A percentile compares a stretch with the other conserved stretches of the same genome.
Conservation (phyloP, 2,888 invertebrate species). For the Eucera pruinosa region DNA sequence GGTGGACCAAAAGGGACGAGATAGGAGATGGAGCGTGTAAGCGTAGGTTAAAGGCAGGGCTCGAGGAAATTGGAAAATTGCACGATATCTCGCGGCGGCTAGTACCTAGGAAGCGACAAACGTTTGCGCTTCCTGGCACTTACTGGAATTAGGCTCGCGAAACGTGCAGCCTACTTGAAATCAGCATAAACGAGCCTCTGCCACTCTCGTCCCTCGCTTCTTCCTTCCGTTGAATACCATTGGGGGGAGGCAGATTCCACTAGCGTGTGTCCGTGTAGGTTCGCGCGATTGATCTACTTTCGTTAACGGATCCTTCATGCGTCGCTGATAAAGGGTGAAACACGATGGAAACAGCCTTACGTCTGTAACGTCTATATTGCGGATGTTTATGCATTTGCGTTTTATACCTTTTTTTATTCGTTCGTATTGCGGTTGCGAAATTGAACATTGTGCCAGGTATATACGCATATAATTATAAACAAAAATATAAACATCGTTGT, state of each 20-base stretch:
- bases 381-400: too few species aligned
- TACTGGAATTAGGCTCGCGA: slow-evolving; percentile 56
- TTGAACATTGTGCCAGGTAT: too few species aligned
- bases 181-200: slow-evolving; percentile 12
- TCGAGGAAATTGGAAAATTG: slow-evolving; percentile 21
- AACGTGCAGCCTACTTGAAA: slow-evolving; percentile 14
- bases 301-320: neutral
- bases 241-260: neutral
- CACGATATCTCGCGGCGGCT: neutral
- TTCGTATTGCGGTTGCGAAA: too few species aligned
- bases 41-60: neutral
- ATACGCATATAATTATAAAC: too few species aligned
- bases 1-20: too few species aligned
- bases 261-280: neutral
- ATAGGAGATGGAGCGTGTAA: neutral
- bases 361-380: too few species aligned
- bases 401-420: too few species aligned
- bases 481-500: too few species aligned
- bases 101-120: slow-evolving; percentile 9
- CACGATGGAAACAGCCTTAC: too few species aligned
- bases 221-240: slow-evolving; percentile 1
- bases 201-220: slow-evolving; percentile 6
- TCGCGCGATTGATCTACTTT: neutral
- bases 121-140: slow-evolving; percentile 62
- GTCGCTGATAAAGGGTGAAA: too few species aligned